These are phyloP conservation scores for Clitarchus hookeri DNA, from an alignment of 2,888 invertebrate species.

Conservation along the genomic window DNA sequence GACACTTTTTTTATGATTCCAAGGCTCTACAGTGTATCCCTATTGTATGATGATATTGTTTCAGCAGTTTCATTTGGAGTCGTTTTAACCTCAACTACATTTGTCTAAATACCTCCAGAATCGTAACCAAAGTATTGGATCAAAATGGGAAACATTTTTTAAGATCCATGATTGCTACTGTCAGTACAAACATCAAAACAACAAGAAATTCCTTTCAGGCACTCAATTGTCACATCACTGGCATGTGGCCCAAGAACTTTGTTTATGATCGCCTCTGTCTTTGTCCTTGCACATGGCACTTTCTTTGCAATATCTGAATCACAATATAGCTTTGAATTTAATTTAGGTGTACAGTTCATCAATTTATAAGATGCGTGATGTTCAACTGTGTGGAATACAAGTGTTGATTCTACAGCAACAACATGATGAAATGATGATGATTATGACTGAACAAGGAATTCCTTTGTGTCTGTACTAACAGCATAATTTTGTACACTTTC, in stretches of 20 bases:
- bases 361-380: not conserved
- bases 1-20: not conserved
- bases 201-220: too few species aligned
- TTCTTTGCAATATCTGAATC: conserved; percentile 16
- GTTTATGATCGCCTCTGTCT: too few species aligned
- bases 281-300: too few species aligned
- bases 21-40: not conserved
- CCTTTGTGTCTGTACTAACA: not conserved
- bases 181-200: too few species aligned
- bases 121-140: not conserved
- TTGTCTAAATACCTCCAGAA: not conserved
- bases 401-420: not conserved
- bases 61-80: not conserved
- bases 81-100: too few species aligned
- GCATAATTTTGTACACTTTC: not conserved
- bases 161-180: not conserved
- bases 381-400: not conserved
- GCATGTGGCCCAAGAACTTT: too few species aligned
- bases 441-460: not conserved
- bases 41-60: not conserved
- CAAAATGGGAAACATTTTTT: not conserved
- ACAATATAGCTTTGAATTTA: not conserved
- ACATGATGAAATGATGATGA: not conserved
- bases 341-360: not conserved
- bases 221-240: too few species aligned